phyloP scores from a whole-genome alignment of 2,797 vertebrate species.

The Fratercula arctica region DNA sequence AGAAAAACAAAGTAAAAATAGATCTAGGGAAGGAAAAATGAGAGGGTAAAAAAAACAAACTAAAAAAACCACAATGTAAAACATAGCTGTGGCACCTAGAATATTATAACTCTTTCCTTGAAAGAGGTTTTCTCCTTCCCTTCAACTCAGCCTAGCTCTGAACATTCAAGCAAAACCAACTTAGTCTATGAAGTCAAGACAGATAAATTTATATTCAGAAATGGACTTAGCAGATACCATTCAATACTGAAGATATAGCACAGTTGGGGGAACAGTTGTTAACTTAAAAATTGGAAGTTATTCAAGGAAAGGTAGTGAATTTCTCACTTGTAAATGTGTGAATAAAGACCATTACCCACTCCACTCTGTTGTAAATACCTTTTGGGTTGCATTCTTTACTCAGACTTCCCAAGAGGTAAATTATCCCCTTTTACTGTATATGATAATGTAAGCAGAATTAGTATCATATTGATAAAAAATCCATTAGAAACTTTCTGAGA shows the following conservation, averaged over 20 bases:
- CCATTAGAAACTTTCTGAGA: background rate
- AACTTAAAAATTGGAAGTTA: background rate
- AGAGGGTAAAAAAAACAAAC: background rate
- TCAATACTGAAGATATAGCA: background rate
- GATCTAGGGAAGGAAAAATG: background rate
- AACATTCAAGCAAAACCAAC: background rate
- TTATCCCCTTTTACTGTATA: background rate
- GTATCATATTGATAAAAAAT: background rate
- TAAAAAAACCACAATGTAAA: slow-evolving; percentile 14
- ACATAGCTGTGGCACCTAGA: slow-evolving; percentile 34
- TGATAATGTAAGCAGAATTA: background rate
- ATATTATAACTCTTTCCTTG: slow-evolving; percentile 5
- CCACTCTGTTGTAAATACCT: background rate
- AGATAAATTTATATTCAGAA: background rate
- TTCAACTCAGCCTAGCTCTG: background rate
- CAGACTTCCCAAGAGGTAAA: background rate
- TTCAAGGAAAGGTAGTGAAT: background rate
- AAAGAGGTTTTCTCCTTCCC: background rate
- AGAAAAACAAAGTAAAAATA: slow-evolving; percentile 51
- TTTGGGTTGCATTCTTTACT: background rate
- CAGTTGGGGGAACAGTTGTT: background rate
- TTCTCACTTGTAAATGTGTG: background rate
- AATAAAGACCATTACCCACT: background rate
- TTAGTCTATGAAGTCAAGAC: background rate
- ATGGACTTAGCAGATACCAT: background rate